These are phyloP conservation scores for Gastracanthus pulcherrimus DNA, from an alignment of 2,888 invertebrate genomes.

Conservation along the genomic window DNA sequence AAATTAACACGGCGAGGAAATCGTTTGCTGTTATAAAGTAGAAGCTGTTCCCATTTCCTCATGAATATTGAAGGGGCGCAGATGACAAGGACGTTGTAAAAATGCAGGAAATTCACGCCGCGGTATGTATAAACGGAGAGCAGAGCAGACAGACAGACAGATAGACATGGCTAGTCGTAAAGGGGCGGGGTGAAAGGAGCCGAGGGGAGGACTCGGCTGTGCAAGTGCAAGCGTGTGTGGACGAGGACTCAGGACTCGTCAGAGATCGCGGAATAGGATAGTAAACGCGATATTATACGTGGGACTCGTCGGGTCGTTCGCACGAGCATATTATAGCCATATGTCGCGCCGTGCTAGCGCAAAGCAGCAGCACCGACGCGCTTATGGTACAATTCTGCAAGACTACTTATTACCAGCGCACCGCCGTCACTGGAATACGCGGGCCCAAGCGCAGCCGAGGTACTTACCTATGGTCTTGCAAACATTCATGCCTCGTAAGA, in stretches of 20 bases:
- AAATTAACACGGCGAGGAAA: conserved; percentile 23
- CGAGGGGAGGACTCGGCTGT: not conserved
- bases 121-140: not conserved
- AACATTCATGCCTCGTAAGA: conserved; percentile 16
- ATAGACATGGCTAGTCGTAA: not conserved
- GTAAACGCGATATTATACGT: conserved; percentile 50
- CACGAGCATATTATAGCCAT: conserved; percentile 25
- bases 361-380: not conserved
- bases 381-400: conserved; percentile 5
- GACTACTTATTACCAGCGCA: conserved; percentile 31
- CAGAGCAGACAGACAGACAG: not conserved
- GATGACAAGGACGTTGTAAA: conserved; percentile 31
- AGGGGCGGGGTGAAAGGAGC: conserved; percentile 12
- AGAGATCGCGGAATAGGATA: conserved; percentile 55
- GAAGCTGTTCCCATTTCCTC: not conserved
- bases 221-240: not conserved
- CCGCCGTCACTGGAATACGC: no score
- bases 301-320: conserved; percentile 50
- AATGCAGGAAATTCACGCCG: not conserved
- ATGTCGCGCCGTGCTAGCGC: conserved; percentile 35
- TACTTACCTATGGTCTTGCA: not conserved
- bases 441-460: no score
- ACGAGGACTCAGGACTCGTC: conserved; percentile 31
- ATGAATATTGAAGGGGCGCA: conserved; percentile 20
- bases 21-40: not conserved